A percentile compares a stretch with the other conserved stretches of the same genome.
These are phyloP conservation scores for Vipera latastei DNA, from an alignment of 2,797 vertebrate species.

Conservation along the genomic window DNA sequence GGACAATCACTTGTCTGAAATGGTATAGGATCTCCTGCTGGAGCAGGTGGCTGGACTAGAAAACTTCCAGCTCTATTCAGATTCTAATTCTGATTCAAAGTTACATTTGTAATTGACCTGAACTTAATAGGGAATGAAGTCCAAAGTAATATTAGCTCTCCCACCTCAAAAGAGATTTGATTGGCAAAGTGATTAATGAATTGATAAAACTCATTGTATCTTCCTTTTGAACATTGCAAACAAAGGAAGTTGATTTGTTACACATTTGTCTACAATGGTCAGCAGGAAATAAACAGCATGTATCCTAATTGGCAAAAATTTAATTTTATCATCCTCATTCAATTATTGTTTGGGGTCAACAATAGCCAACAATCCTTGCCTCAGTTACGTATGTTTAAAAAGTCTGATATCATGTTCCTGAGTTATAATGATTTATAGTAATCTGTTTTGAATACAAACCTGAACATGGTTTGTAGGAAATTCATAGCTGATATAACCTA, in stretches of 20 bases:
- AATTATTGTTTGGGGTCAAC: background rate
- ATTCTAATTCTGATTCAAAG: too few species aligned
- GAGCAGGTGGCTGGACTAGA: too few species aligned
- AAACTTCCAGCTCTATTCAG: too few species aligned
- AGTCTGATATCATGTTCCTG: background rate
- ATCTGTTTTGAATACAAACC: conserved; percentile 26
- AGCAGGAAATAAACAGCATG: background rate
- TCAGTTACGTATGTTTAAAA: background rate
- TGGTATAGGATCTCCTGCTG: too few species aligned
- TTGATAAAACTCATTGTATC: background rate
- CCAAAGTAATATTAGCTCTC: background rate
- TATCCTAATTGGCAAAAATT: background rate
- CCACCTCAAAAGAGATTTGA: background rate
- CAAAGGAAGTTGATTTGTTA: background rate
- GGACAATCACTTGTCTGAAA: too few species aligned
- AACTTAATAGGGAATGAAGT: background rate
- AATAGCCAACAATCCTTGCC: background rate
- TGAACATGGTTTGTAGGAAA: conserved; percentile 33
- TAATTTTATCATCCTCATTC: background rate
- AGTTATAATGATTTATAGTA: background rate
- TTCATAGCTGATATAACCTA: conserved; percentile 28
- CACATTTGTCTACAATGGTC: background rate
- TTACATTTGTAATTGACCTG: background rate
- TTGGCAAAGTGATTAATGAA: background rate
- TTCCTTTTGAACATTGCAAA: background rate